Conservation (phyloP, 2,888 invertebrate genomes). For the Philaethria dido region DNA sequence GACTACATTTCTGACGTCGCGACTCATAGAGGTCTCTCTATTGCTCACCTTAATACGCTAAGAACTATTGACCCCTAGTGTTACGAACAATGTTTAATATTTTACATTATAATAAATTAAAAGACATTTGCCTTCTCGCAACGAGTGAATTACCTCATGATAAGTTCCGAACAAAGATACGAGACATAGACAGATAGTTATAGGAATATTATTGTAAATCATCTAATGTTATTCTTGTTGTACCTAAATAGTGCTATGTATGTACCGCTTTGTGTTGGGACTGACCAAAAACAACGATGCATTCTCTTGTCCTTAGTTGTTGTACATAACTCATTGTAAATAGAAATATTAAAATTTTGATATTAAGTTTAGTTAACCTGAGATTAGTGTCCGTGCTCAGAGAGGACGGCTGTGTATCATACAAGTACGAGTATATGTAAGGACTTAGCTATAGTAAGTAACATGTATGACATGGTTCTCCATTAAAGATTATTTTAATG, state of each 20-base stretch:
- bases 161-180: slow-evolving; percentile 20
- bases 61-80: slow-evolving; percentile 28
- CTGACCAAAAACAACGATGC: slow-evolving; percentile 20
- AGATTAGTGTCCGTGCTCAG: slow-evolving; percentile 22
- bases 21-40: slow-evolving; percentile 34
- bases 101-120: slow-evolving; percentile 27
- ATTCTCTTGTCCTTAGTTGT: background rate
- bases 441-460: slow-evolving; percentile 14
- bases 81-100: slow-evolving; percentile 13
- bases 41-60: slow-evolving; percentile 31
- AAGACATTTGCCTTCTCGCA: slow-evolving; percentile 31
- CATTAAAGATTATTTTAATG: slow-evolving; percentile 38
- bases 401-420: slow-evolving; percentile 16
- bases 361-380: background rate
- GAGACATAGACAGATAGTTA: background rate
- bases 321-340: slow-evolving; percentile 27
- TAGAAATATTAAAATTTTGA: slow-evolving; percentile 18
- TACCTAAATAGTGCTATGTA: background rate
- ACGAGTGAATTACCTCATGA: slow-evolving; percentile 23
- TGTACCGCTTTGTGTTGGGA: slow-evolving; percentile 4
- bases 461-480: slow-evolving; percentile 44
- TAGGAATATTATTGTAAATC: background rate
- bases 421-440: slow-evolving; percentile 15
- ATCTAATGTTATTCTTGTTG: background rate
- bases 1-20: slow-evolving; percentile 56